Evolutionary conservation across 2,797 vertebrate species (phyloP), one percentile per base, ranked within the genome.

Genomic region (Xenops minutus): DNA sequence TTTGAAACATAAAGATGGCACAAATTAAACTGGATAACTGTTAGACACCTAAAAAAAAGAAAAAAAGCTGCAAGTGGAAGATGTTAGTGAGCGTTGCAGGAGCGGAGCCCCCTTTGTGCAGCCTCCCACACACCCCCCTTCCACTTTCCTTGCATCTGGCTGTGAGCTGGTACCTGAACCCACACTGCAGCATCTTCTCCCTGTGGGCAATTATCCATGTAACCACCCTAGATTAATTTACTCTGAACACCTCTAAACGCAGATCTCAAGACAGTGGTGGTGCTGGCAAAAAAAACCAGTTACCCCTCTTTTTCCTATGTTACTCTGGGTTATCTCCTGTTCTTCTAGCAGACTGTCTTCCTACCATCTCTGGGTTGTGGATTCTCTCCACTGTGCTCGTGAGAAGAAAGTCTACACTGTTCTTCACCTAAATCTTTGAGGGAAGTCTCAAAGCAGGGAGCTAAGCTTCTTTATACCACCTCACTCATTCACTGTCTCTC

Each of bases 41-140:
- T 37, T 55, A 73, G 79, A 36, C 14, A 27, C n/a, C 7, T 41
- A 3, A 3, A 52, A 85, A 77, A 59, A 69, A 26, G 27, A 77
- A 59, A 74, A 41, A 34, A 26, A 75, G 14, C 39, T 81, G 83
- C 21, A 21, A 48, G 43, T 46, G 41, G 30, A 85, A 76, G n/a
- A 9, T 29, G 5, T 81, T 44, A 37, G 67, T 39, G 43, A 75
- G 49, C 0, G 0, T 36, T 88, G 73, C 51, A 67, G 71, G 74
- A 82, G 68, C 62, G 49, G 64, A 83, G 29, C n/a, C 66, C 37
- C 15, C 0, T 0, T 63, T 1, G 2, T 1, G 1, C 56, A 80
- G 56, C 19, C 32, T 85, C 67, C 36, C 0, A 1, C 14, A 2
- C 34, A 9, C 21, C 7, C 9, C 55, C 14, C 46, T 75, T 78